Conservation (phyloP, 1,140 invertebrate genomes). For the Drosophila tani region DNA sequence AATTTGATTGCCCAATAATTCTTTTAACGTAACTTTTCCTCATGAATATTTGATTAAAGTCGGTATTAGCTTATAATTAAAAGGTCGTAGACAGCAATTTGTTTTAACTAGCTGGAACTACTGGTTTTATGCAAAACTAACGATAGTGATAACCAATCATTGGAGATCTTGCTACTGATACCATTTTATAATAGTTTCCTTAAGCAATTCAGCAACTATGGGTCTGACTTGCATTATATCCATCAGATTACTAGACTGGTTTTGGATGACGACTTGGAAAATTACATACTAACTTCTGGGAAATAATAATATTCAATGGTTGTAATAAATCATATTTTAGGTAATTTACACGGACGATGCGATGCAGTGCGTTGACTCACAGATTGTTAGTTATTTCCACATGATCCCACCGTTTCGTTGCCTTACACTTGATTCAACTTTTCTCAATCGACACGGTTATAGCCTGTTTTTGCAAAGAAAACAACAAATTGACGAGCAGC, state of each 20-base stretch:
- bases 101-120: slow-evolving; percentile 1
- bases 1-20: background rate
- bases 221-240: background rate
- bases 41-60: background rate
- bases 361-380: slow-evolving; percentile 24
- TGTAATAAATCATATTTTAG: slow-evolving; percentile 10
- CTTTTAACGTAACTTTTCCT: background rate
- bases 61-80: background rate
- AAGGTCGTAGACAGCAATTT: slow-evolving; percentile 6
- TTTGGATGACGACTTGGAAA: slow-evolving; percentile 13
- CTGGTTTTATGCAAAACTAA: slow-evolving; percentile 6
- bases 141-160: background rate
- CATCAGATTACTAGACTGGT: background rate
- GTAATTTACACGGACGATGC: slow-evolving; percentile 29
- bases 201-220: background rate
- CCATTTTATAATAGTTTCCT: background rate
- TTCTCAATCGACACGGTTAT: slow-evolving; percentile 14
- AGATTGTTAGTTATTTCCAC: slow-evolving; percentile 16
- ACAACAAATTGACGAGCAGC: slow-evolving; percentile 4
- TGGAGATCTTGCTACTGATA: background rate
- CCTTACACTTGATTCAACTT: slow-evolving; percentile 23
- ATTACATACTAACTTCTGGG: slow-evolving; percentile 2
- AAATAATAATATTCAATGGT: slow-evolving; percentile 2
- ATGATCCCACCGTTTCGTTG: slow-evolving; percentile 12
- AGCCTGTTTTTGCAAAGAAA: slow-evolving; percentile 4